These are phyloP conservation scores for Lycocerus yunnanus DNA, from an alignment of 2,888 invertebrate species.

Conservation along the genomic window DNA sequence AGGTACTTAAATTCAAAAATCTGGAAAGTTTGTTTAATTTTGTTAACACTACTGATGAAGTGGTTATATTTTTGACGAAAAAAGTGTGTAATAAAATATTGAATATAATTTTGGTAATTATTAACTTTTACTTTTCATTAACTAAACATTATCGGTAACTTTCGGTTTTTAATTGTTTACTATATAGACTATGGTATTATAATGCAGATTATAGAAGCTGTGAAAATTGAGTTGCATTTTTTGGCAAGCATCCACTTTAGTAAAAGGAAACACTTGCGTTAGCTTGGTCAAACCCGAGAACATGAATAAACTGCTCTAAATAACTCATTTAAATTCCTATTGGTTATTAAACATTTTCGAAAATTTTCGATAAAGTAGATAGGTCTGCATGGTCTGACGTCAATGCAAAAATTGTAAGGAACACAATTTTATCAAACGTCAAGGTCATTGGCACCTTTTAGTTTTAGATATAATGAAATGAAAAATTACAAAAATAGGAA, in stretches of 20 bases:
- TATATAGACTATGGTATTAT: neutral
- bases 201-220: neutral
- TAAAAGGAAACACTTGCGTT: conserved; percentile 5
- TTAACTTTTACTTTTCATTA: neutral
- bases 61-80: neutral
- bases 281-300: conserved; percentile 3
- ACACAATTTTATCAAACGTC: neutral
- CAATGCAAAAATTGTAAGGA: neutral
- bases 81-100: neutral
- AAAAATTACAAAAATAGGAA: neutral
- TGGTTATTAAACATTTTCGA: conserved; percentile 30
- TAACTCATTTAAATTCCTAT: conserved; percentile 29
- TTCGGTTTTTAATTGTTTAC: neutral
- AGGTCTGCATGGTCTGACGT: conserved; percentile 24
- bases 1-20: neutral
- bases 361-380: conserved; percentile 24
- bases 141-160: neutral
- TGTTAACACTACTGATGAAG: neutral
- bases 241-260: conserved; percentile 20
- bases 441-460: neutral
- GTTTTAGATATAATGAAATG: neutral
- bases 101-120: neutral
- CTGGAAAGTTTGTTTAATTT: neutral
- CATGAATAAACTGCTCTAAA: conserved; percentile 32
- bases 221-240: neutral